Evolutionary conservation across 1,140 invertebrate genomes (phyloP), one percentile per base, ranked within the genome.

Genomic region (Microplitis mediator): DNA sequence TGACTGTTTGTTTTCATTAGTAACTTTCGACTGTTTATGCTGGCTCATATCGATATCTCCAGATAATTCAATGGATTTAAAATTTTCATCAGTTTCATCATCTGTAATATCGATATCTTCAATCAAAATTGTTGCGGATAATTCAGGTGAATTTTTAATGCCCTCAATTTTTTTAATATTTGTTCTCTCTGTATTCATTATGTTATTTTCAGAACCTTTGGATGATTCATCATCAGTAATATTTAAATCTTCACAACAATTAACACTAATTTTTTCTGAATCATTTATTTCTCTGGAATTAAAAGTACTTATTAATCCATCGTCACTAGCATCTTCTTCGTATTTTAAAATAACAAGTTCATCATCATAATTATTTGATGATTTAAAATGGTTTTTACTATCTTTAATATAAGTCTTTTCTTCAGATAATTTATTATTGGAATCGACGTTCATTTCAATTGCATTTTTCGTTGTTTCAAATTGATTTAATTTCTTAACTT

Each of bases 201-300:
- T 56, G 35, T 6, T 50, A 63, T 62, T 62, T 5, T 73, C 64
- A 2, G 54, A 62, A 52, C 74, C 75, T n/a, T 52, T 74, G 4
- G 69, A 72, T 2, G 84, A 84, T 14, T 86, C 85, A 36, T 86
- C 85, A 13, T 85, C 85, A 2, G 85, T 86, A 8, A 86, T 84
- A 14, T 84, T 81, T 1, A 75, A 74, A 4, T 78, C 72, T 34
- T 77, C 68, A 35, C 71, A 64, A 61, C 75, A 75, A 69, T 36
- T 52, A 13, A 50, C 32, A 5, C 58, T 69, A 16, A 61, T 56
- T 50, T 68, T 58, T 8, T 73, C 16, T 8, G 36, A 39, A 50
- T 70, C 39, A 1, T 73, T 64, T 35, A 76, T 74, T 3, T 79
- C 72, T 9, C 66, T 3, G 0, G 78, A 75, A 35, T 74, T 79